Conservation (phyloP, 1,140 invertebrate species). For the Monochamus saltuarius region DNA sequence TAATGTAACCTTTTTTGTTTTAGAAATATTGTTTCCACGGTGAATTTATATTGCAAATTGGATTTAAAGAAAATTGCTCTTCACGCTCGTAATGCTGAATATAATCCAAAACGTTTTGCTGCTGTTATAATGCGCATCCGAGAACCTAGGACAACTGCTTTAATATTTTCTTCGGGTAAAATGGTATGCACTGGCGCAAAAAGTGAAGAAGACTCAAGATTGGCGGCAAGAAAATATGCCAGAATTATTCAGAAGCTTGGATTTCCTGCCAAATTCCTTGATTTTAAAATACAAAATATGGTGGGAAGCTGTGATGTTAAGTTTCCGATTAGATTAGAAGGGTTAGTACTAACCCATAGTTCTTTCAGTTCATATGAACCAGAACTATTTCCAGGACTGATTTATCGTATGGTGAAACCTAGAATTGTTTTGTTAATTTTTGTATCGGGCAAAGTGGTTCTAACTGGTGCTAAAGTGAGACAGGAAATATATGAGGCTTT, state of each 20-base stretch:
- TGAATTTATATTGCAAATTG: constrained; percentile 94
- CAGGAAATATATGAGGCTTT: constrained; percentile 99
- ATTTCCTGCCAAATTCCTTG: constrained; percentile 93
- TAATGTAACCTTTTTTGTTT: constrained; percentile 44
- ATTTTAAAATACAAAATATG: constrained; percentile 99
- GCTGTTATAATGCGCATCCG: constrained; percentile 99
- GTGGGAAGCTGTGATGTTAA: constrained; percentile 99
- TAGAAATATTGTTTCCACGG: constrained; percentile 96
- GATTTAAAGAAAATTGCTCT: constrained; percentile 97
- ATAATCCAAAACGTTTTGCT: constrained; percentile 99
- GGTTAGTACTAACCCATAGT: constrained; percentile 92
- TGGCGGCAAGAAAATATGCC: constrained; percentile 98
- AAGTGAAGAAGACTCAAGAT: constrained; percentile 95
- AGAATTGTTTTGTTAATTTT: constrained; percentile 99
- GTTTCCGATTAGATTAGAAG: constrained; percentile 97
- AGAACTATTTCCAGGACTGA: constrained; percentile 96
- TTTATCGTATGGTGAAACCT: constrained; percentile 99
- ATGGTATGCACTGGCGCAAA: constrained; percentile 99
- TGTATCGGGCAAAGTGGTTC: constrained; percentile 97
- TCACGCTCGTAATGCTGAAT: constrained; percentile 99
- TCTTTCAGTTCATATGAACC: constrained; percentile 97
- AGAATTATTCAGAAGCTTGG: constrained; percentile 99
- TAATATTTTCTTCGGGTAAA: constrained; percentile 99
- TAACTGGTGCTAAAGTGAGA: constrained; percentile 97
- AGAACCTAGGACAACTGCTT: constrained; percentile 96